Base-by-base conservation (phyloP, 1,140 invertebrate genomes). In the Tetranychus cinnabarinus region DNA sequence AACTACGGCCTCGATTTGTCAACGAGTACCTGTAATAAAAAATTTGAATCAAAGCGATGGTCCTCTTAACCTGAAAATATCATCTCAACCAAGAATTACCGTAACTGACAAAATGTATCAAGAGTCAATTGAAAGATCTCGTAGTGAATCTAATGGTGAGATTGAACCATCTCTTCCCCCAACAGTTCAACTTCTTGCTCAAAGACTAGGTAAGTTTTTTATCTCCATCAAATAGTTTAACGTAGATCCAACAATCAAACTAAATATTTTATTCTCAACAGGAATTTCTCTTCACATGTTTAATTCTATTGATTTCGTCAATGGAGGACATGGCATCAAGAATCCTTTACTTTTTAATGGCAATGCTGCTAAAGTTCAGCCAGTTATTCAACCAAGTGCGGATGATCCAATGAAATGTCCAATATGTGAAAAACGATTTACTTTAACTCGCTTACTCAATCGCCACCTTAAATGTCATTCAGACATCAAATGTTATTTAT, bases 401-500 rank as follows among this genome's bases (percentile, higher is more conserved):
- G 58, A 65, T 42, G 64, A 65, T 58, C 64, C 64, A 64, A 65
- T 67, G 71, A 78, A 82, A 42, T 97, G 92, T 73, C 80, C 85
- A 61, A 79, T 97, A 4, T 96, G 91, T 75, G 85, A 85, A 63
- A 97, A 97, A 72, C 82, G 82, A 50, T 99, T 98, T 73, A 86
- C 81, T 60, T 77, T 97, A 46, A 92, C 97, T 72, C 81, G 95
- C 71, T 79, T 98, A 35, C 78, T 98, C 5, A 98, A 98, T 74
- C 80, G 95, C 63, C 96, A 99, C 76, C 89, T 97, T 81, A 98
- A 98, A 73, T 97, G 92, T 73, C 95, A 99, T 76, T 96, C 90
- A 61, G 90, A 97, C 71, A 83, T 97, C 45, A 99, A 99, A 73
- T 79, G 95, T 65, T 99, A 98, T 72, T 78, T 98, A 10, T 99